Conservation (phyloP, 1,140 invertebrate genomes). For the Hycleus phaleratus region DNA sequence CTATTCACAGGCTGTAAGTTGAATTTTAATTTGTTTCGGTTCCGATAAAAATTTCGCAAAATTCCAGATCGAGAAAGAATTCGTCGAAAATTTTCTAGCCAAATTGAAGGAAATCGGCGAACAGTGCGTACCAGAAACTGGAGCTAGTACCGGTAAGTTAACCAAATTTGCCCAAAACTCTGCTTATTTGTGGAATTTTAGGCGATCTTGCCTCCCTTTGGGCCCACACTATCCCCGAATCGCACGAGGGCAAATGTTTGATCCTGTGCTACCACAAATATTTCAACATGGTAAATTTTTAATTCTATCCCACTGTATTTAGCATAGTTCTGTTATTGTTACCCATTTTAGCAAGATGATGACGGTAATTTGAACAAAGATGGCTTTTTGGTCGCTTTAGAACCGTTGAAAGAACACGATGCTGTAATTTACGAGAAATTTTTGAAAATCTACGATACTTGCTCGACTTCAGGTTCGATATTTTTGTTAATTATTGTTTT, state of each 20-base stretch:
- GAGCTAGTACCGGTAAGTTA: conserved; percentile 6
- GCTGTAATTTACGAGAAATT: conserved; percentile 8
- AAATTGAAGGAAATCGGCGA: conserved; percentile 14
- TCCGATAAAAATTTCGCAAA: background rate
- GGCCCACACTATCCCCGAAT: background rate
- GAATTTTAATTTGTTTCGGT: background rate
- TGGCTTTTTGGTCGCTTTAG: conserved; percentile 1
- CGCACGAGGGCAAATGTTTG: conserved; percentile 11
- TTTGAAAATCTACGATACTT: conserved; percentile 2
- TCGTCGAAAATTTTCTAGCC: conserved; percentile 15
- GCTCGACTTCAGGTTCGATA: background rate
- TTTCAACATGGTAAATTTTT: conserved; percentile 4
- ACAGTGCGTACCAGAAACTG: conserved; percentile 5
- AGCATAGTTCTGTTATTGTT: background rate
- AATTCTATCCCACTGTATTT: background rate
- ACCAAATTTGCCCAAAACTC: background rate
- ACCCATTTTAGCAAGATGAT: conserved; percentile 5
- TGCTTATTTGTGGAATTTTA: background rate
- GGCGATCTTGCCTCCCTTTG: conserved; percentile 7
- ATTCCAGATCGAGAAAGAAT: conserved; percentile 15
- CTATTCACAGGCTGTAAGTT: background rate
- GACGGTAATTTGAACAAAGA: conserved; percentile 7
- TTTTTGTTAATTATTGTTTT: background rate
- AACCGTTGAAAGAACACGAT: conserved; percentile 12
- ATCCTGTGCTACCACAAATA: conserved; percentile 11